Conservation (phyloP, 2,888 invertebrate species). For the Embidobia sp. region DNA sequence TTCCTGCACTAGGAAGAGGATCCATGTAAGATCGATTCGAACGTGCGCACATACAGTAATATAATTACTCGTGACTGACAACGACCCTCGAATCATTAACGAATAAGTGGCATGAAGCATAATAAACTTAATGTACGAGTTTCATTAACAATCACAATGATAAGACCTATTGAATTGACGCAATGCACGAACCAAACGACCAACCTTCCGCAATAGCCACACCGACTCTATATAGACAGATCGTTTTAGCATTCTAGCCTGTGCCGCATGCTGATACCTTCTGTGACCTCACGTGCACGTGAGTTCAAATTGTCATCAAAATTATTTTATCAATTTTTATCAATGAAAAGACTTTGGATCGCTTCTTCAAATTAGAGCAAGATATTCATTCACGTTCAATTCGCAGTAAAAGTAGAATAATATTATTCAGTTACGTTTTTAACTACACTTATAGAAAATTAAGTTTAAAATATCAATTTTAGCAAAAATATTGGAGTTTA, state of each 20-base stretch:
- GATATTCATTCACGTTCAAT: background rate
- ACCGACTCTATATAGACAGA: slow-evolving; percentile 36
- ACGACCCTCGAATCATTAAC: slow-evolving; percentile 63
- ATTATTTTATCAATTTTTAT: slow-evolving; percentile 34
- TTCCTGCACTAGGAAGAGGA: slow-evolving; percentile 49
- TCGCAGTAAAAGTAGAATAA: no score
- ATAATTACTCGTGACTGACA: slow-evolving; percentile 51
- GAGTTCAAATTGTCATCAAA: slow-evolving; percentile 45
- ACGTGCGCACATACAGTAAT: slow-evolving; percentile 24
- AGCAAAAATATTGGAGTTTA: no score
- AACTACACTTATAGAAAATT: no score
- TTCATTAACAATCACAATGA: slow-evolving; percentile 64
- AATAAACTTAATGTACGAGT: slow-evolving; percentile 65
- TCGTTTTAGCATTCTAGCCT: slow-evolving; percentile 53
- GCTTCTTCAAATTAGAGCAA: slow-evolving; percentile 1
- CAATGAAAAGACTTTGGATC: slow-evolving; percentile 16
- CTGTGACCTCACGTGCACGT: slow-evolving; percentile 52
- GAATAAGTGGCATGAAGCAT: slow-evolving; percentile 63
- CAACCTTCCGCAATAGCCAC: slow-evolving; percentile 52
- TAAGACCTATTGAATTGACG: slow-evolving; percentile 55
- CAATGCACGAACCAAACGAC: slow-evolving; percentile 42
- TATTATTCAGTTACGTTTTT: no score
- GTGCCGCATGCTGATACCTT: slow-evolving; percentile 27
- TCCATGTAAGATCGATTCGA: slow-evolving; percentile 23
- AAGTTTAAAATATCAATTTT: no score